A percentile compares a stretch with the other conserved stretches of the same genome.
Evolutionary conservation across 2,797 vertebrate species (phyloP).

Genomic region (Octomys mimax): DNA sequence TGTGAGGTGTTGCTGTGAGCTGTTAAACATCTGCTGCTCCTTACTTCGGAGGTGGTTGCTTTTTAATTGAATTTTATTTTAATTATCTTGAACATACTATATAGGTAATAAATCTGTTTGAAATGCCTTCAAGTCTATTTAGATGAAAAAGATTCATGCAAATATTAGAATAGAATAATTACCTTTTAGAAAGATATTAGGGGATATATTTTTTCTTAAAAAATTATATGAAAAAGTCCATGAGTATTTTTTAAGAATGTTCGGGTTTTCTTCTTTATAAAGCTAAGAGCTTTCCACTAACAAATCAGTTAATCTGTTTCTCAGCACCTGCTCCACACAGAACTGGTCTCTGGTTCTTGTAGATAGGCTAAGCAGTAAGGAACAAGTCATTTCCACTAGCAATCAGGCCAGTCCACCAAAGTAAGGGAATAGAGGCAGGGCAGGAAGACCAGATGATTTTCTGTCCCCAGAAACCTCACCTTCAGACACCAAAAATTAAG

Average conservation of each 20-base stretch:
- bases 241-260: constrained; percentile 33
- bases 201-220: constrained; percentile 57
- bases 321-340: constrained; percentile 27
- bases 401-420: neutral
- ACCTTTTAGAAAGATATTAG: constrained; percentile 63
- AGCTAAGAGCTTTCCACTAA: constrained; percentile 50
- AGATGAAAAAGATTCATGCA: constrained; percentile 68
- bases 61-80: constrained; percentile 85
- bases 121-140: constrained; percentile 72
- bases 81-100: constrained; percentile 77
- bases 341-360: neutral
- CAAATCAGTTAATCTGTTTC: constrained; percentile 5
- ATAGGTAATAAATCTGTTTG: constrained; percentile 77
- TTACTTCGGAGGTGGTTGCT: constrained; percentile 77
- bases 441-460: neutral
- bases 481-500: constrained; percentile 39
- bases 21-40: constrained; percentile 80
- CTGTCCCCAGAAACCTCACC: neutral
- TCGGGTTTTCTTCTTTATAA: neutral
- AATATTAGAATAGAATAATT: constrained; percentile 76
- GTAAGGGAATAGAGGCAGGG: neutral
- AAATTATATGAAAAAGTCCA: constrained; percentile 55
- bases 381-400: constrained; percentile 28
- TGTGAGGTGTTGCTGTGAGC: constrained; percentile 79
- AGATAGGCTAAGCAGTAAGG: neutral